Percentiles rank a stretch among this genome's conserved stretches.
Conservation (phyloP, 2,888 invertebrate species). For the Orthosia gracilis region DNA sequence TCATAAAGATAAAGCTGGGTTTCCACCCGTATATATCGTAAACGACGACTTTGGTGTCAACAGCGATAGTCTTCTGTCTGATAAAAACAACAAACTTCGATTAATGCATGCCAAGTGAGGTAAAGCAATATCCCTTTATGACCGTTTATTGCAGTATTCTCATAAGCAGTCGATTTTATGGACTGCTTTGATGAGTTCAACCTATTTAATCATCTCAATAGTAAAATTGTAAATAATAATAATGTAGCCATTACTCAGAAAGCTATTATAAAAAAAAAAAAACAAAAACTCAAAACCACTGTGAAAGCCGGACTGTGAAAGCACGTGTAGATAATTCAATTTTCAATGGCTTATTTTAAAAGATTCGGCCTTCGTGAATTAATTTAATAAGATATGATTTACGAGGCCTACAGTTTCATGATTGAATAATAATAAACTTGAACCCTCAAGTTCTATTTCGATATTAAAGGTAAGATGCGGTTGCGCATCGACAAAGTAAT, state of each 20-base stretch:
- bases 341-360: constrained; percentile 66
- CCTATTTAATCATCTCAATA: constrained; percentile 21
- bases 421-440: constrained; percentile 73
- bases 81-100: constrained; percentile 13
- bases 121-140: constrained; percentile 36
- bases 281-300: constrained; percentile 35
- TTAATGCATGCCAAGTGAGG: not conserved
- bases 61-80: constrained; percentile 7
- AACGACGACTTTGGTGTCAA: constrained; percentile 5
- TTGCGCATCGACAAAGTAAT: constrained; percentile 78
- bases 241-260: constrained; percentile 6
- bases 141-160: constrained; percentile 16
- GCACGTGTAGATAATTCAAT: constrained; percentile 65
- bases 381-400: constrained; percentile 72
- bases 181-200: not conserved
- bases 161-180: not conserved
- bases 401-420: constrained; percentile 66
- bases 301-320: constrained; percentile 31
- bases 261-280: constrained; percentile 30
- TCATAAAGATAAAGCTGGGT: not conserved
- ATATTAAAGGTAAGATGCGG: constrained; percentile 76
- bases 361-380: constrained; percentile 59
- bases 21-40: not conserved
- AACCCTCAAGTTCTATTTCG: constrained; percentile 68
- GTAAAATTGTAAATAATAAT: constrained; percentile 9